Percentiles rank a stretch among this genome's conserved stretches.
Conservation (phyloP, 2,888 invertebrate genomes). For the Chrysolina americana region DNA sequence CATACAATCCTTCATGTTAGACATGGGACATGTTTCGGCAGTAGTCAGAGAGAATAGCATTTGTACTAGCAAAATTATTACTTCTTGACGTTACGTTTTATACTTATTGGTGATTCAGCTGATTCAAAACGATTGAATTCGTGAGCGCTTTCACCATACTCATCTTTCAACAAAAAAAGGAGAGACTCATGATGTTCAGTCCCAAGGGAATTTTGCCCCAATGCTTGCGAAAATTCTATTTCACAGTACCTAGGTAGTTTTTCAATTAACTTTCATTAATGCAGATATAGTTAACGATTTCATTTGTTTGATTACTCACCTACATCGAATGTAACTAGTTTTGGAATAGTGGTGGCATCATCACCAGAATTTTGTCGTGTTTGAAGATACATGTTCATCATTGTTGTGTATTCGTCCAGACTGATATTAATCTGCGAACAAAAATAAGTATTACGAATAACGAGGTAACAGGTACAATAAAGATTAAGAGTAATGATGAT, state of each 20-base stretch:
- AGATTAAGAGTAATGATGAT: not conserved
- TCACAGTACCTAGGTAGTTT: too few species aligned
- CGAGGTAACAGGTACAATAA: slow-evolving; percentile 24
- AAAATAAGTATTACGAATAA: slow-evolving; percentile 39
- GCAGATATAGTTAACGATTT: slow-evolving; percentile 1
- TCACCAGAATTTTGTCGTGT: slow-evolving; percentile 63
- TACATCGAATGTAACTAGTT: slow-evolving; percentile 64
- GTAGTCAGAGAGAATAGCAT: not conserved
- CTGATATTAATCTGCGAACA: slow-evolving; percentile 77
- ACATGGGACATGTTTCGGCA: not conserved
- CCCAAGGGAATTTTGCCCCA: too few species aligned
- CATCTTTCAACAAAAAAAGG: too few species aligned
- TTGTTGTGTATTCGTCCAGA: slow-evolving; percentile 75
- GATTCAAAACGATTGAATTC: too few species aligned
- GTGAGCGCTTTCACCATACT: too few species aligned
- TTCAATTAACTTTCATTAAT: too few species aligned
- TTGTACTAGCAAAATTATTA: too few species aligned
- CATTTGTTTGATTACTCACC: slow-evolving; percentile 55
- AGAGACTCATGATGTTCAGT: too few species aligned
- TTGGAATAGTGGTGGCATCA: slow-evolving; percentile 60
- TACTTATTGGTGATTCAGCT: too few species aligned
- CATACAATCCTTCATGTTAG: not conserved
- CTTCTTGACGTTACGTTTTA: too few species aligned
- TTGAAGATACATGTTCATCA: slow-evolving; percentile 75
- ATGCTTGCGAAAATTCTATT: too few species aligned